A percentile compares a stretch with the other conserved stretches of the same genome.
These are phyloP conservation scores for Teinopalpus imperialis DNA, from an alignment of 2,888 invertebrate species.

Conservation along the genomic window DNA sequence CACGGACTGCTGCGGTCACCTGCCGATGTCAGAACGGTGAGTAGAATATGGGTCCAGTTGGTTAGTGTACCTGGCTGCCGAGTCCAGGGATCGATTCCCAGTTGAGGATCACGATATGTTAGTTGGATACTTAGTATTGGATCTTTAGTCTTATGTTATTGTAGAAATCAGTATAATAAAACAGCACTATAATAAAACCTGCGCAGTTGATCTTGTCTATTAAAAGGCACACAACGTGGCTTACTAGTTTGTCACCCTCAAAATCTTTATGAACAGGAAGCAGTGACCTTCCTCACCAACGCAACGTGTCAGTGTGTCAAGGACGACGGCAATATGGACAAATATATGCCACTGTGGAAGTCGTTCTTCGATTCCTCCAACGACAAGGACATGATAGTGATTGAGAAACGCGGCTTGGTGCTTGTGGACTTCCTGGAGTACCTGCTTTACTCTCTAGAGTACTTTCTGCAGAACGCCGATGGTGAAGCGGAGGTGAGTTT, in stretches of 20 bases:
- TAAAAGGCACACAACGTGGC: no score
- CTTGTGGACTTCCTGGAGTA: slow-evolving; percentile 36
- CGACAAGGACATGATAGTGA: slow-evolving; percentile 30
- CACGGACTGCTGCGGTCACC: slow-evolving; percentile 37
- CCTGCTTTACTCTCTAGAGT: slow-evolving; percentile 27
- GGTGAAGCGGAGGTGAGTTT: slow-evolving; percentile 21
- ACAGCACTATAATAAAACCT: no score
- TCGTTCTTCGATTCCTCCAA: slow-evolving; percentile 36
- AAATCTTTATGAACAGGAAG: slow-evolving; percentile 34
- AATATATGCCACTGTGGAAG: slow-evolving; percentile 43
- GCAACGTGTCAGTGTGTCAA: slow-evolving; percentile 36
- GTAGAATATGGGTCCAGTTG: no score
- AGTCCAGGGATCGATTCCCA: no score
- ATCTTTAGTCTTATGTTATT: no score
- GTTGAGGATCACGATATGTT: no score
- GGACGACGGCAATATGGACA: slow-evolving; percentile 28
- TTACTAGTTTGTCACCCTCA: no score
- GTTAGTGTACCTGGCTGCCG: no score
- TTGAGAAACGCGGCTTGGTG: slow-evolving; percentile 30
- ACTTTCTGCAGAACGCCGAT: slow-evolving; percentile 28
- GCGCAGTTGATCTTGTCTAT: no score
- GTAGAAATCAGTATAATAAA: no score
- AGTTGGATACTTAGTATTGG: no score
- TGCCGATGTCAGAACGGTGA: slow-evolving; percentile 39
- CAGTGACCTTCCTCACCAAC: slow-evolving; percentile 39